A percentile compares a stretch with the other conserved stretches of the same genome.
Conservation (phyloP, 2,797 vertebrate species). For the Molothrus aeneus region DNA sequence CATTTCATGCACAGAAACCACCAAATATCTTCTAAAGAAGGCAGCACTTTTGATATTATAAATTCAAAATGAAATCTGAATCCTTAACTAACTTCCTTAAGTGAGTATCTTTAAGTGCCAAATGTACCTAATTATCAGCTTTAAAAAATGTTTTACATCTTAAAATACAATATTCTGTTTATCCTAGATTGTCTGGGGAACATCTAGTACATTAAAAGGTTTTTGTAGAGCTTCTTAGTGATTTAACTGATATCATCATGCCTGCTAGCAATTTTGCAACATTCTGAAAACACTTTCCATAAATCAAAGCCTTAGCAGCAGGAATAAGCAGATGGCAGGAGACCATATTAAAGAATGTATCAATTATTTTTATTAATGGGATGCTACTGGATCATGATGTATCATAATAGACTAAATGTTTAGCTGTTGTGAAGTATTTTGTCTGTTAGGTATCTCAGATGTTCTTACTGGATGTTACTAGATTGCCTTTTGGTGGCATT, state of each 20-base stretch:
- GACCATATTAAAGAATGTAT: constrained; percentile 68
- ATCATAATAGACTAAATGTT: constrained; percentile 57
- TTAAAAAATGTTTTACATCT: constrained; percentile 72
- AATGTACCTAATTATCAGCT: constrained; percentile 59
- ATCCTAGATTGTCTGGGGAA: constrained; percentile 71
- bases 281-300: constrained; percentile 77
- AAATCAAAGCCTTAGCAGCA: constrained; percentile 75
- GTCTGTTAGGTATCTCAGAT: constrained; percentile 38
- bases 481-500: not conserved
- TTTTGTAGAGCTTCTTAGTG: constrained; percentile 66
- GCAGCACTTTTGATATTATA: constrained; percentile 2
- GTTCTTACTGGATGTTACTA: not conserved
- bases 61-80: constrained; percentile 38
- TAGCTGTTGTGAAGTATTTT: constrained; percentile 59
- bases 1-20: constrained; percentile 1
- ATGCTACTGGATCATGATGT: constrained; percentile 56
- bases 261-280: constrained; percentile 76
- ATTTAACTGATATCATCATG: constrained; percentile 72
- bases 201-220: constrained; percentile 72
- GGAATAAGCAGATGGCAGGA: constrained; percentile 74
- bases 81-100: constrained; percentile 70
- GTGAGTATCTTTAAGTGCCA: constrained; percentile 49
- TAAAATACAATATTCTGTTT: constrained; percentile 76
- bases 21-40: constrained; percentile 3
- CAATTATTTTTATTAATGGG: constrained; percentile 74